phyloP scores from a whole-genome alignment of 2,797 vertebrate genomes.

The Peromyscus melanophrys region DNA sequence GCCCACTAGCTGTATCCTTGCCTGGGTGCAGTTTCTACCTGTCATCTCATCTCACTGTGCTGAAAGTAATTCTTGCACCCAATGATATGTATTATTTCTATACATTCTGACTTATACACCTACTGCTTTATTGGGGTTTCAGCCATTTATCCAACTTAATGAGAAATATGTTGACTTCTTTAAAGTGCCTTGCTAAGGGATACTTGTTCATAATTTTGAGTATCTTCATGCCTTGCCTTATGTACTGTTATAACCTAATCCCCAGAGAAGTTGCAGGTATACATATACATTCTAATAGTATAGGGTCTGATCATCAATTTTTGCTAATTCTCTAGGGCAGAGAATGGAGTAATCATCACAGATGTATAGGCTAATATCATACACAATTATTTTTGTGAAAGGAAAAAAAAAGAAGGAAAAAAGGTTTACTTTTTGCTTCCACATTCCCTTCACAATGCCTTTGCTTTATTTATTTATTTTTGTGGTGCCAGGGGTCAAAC shows the following conservation, averaged over 20 bases:
- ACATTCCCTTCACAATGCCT: neutral
- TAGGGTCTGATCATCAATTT: neutral
- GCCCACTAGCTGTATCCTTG: neutral
- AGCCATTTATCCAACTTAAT: neutral
- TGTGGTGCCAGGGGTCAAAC: neutral
- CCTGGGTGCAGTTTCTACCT: neutral
- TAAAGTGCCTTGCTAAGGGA: neutral
- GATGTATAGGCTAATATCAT: neutral
- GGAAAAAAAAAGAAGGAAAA: neutral
- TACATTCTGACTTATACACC: neutral
- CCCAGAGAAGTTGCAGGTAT: neutral
- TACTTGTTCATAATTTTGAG: neutral
- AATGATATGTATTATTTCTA: neutral
- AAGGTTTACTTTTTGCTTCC: slow-evolving; percentile 1
- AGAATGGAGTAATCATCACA: neutral
- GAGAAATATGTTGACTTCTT: slow-evolving; percentile 27
- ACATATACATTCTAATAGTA: neutral
- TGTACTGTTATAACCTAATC: neutral
- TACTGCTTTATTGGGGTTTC: neutral
- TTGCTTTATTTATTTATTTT: slow-evolving; percentile 31
- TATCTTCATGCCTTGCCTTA: slow-evolving; percentile 29
- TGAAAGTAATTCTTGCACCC: neutral
- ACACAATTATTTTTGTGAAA: slow-evolving; percentile 43
- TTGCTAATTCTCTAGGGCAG: neutral
- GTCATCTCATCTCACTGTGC: neutral